These are phyloP conservation scores for Brachionichthys hirsutus DNA, from an alignment of 2,113 vertebrate species.

Conservation along the genomic window DNA sequence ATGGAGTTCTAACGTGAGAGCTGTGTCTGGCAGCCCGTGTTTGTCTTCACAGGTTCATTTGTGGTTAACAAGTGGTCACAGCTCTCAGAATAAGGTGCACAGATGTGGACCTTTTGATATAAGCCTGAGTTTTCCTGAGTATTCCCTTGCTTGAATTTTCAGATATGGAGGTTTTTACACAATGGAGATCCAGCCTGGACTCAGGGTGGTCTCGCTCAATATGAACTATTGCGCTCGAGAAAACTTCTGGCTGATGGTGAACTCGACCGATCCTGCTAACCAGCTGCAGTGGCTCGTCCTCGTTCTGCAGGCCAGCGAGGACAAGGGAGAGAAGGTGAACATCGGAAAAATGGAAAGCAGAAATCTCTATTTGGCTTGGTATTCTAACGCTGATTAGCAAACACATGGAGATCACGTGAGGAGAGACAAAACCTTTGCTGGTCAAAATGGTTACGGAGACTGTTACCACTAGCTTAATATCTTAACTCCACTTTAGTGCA, in stretches of 20 bases:
- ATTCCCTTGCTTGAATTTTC: slow-evolving; percentile 11
- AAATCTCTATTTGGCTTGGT: background rate
- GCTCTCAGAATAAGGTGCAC: no score
- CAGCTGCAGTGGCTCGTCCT: slow-evolving; percentile 92
- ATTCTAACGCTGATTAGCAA: no score
- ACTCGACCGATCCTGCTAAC: slow-evolving; percentile 89
- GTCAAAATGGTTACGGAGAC: no score
- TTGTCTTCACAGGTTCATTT: background rate
- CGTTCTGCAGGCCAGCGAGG: slow-evolving; percentile 84
- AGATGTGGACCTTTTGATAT: no score
- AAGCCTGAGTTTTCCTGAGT: no score
- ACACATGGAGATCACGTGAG: no score
- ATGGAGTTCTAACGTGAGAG: no score
- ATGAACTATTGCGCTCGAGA: slow-evolving; percentile 95
- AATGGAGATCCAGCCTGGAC: slow-evolving; percentile 75
- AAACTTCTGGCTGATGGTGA: slow-evolving; percentile 95
- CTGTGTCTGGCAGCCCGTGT: no score
- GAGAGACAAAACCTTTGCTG: no score
- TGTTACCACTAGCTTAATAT: no score
- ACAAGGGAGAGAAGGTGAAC: slow-evolving; percentile 85
- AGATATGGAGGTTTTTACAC: slow-evolving; percentile 89
- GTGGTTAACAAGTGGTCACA: no score
- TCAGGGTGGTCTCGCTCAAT: slow-evolving; percentile 91
- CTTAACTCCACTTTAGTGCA: no score
- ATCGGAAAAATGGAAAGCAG: background rate